Evolutionary conservation across 2,888 invertebrate genomes (phyloP), one percentile per base, ranked within the genome.

Genomic region (Drosophila ezoana): DNA sequence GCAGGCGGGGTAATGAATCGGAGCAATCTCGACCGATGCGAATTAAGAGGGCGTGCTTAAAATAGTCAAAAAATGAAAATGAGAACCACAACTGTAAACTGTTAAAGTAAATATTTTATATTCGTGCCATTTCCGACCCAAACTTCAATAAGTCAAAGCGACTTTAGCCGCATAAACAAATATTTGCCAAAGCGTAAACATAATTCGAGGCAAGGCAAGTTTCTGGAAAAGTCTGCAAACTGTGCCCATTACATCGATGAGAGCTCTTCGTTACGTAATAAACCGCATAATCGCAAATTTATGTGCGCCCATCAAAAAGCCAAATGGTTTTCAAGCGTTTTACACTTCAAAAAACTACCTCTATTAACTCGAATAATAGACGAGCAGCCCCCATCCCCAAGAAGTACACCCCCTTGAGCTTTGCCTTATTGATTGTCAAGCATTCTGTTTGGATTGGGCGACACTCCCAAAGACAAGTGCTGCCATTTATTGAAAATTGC

Each of bases 281-380:
- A 76, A 60, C 64, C 70, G 80, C 72, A 79, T 80, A 79, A 79
- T 79, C 80, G 79, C 38, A 80, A 82, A 79, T 79, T 79, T 82
- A 82, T 79, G 83, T 69, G 66, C 66, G 69, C 57, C 78, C 76
- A 78, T 77, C 73, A 70, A 59, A 56, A 64, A 66, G 64, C 49
- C 57, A 80, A 80, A 79, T 79, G 83, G 60, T 48, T 72, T 60
- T 76, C 56, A 59, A 79, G 69, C 66, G 76, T 73, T 82, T 79
- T 82, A 63, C 82, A 79, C 76, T 78, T 81, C 38, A 57, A 71
- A 69, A 68, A 73, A 63, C 66, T 76, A 81, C 81, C 81, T 80
- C 79, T 79, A 79, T 76, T 76, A 76, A 76, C 65, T 76, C 33
- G 64, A 16, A 32, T 57, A 57, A 67, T 49, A 49, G 67, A 37